phyloP scores from a whole-genome alignment of 2,797 vertebrate species.

The Coracias cyanogaster region DNA sequence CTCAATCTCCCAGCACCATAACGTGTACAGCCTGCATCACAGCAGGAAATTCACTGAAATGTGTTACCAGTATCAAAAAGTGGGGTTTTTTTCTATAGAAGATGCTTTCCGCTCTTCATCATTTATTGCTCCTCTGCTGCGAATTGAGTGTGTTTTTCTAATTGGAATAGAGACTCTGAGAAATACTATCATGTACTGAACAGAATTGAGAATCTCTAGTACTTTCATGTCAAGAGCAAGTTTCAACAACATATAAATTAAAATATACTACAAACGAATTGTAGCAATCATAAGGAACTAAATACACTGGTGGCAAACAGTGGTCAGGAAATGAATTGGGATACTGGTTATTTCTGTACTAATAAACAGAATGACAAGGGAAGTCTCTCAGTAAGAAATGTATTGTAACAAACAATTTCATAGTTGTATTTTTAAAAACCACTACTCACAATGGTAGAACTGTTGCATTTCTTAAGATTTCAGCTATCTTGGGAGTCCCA shows the following conservation, averaged over 20 bases:
- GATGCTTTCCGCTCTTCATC: not conserved
- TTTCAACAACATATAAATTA: not conserved
- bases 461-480: not conserved
- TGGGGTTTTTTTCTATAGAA: not conserved
- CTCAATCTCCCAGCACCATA: not conserved
- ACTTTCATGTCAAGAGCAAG: not conserved
- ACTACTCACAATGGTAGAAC: not conserved
- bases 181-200: not conserved
- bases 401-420: not conserved
- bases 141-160: not conserved
- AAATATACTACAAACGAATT: not conserved
- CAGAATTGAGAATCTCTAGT: not conserved
- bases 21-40: not conserved
- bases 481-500: not conserved
- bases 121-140: not conserved
- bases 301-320: not conserved
- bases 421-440: not conserved
- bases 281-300: slow-evolving; percentile 13
- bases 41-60: not conserved
- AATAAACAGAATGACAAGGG: not conserved
- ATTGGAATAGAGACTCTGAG: not conserved
- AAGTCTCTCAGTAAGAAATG: not conserved
- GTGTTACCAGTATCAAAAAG: not conserved
- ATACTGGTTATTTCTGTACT: not conserved
- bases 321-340: not conserved